Base-by-base conservation (phyloP, 2,113 vertebrate species). In the Tenrec ecaudatus region DNA sequence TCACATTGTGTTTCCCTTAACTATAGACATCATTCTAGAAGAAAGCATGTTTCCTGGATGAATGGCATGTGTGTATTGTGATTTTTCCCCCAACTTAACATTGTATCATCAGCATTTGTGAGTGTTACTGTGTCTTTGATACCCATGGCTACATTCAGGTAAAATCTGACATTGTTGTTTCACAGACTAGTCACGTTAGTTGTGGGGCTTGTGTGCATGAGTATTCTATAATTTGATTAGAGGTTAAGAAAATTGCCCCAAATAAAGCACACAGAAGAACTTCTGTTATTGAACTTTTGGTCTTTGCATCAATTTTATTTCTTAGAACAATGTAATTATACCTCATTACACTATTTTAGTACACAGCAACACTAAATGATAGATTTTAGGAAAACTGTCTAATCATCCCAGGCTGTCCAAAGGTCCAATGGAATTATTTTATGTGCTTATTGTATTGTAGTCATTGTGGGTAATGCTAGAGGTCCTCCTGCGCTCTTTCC, bases 361-460 rank as follows among this genome's bases (percentile, higher is more conserved):
- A 22, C 22, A 43, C 23, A 57, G 2, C 15, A n/a, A 82, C 68
- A 40, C 36, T 77, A 76, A 85, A 71, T 84, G 75, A 73, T 92
- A 12, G 15, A 43, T 57, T 82, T 69, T 77, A 68, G 73, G 22
- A 81, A 89, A 92, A 64, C 68, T 38, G 16, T 79, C 79, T 87
- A 22, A 58, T 77, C n/a, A 84, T 8, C 86, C 25, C 68, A 53
- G 9, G 53, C 80, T 91, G 43, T 82, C 38, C 68, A 82, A 0
- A 53, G 27, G 57, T 90, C 69, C 92, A 66, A 76, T 0, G 89
- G 93, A 91, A 36, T 96, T 85, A 75, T 75, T 92, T 91, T 95
- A 79, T 92, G 38, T 79, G 10, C 33, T 87, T 91, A 29, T 73
- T 58, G 92, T 95, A 92, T 88, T 93, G 86, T 82, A 95, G 77